Percentiles rank a stretch among this genome's conserved stretches.
Conservation (phyloP, 2,888 invertebrate genomes). For the Hyles lineata region DNA sequence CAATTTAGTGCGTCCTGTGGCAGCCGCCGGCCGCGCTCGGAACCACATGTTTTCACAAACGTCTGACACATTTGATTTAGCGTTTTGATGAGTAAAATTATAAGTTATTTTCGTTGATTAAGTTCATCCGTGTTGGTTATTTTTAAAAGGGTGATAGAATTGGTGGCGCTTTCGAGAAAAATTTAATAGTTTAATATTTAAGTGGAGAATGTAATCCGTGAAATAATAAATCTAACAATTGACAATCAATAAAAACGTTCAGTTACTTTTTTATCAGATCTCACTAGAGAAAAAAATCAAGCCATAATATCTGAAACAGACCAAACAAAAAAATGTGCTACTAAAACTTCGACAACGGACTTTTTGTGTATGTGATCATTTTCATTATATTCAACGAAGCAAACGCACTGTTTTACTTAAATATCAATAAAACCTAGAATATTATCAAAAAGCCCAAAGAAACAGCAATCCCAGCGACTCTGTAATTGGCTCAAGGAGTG, state of each 20-base stretch:
- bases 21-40: conserved; percentile 17
- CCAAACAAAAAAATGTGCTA: too few relatives aligned
- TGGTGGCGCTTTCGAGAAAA: too few relatives aligned
- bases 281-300: too few relatives aligned
- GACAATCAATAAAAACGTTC: too few relatives aligned
- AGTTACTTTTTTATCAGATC: too few relatives aligned
- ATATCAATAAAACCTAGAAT: background rate
- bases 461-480: background rate
- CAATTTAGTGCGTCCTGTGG: conserved; percentile 59
- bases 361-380: too few relatives aligned
- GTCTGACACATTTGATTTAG: conserved; percentile 26
- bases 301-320: too few relatives aligned
- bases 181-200: background rate
- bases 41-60: conserved; percentile 5
- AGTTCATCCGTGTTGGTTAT: background rate
- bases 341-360: too few relatives aligned
- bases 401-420: too few relatives aligned
- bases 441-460: background rate
- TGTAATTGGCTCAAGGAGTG: conserved; percentile 15
- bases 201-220: background rate
- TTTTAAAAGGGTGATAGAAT: background rate
- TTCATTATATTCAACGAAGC: too few relatives aligned
- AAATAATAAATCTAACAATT: too few relatives aligned
- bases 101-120: conserved; percentile 15
- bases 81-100: conserved; percentile 7